Evolutionary conservation across 2,113 vertebrate genomes (phyloP).

Genomic region (Sphyrna mokarran): DNA sequence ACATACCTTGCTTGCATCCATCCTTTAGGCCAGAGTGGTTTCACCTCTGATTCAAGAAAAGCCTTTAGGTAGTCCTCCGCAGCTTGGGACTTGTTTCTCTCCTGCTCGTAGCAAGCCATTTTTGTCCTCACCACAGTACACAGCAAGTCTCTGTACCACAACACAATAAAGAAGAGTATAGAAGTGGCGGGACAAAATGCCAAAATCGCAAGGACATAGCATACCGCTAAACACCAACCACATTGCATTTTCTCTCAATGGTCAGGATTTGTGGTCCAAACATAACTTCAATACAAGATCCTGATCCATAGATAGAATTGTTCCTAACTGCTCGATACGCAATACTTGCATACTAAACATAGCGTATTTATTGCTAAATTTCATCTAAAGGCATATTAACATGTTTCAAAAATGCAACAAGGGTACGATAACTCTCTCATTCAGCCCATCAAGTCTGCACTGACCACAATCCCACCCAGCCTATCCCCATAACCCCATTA

Average conservation of each 20-base stretch:
- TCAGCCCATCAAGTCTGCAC: no score
- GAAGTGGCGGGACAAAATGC: neutral
- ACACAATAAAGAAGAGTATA: slow-evolving; percentile 25
- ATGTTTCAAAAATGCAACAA: neutral
- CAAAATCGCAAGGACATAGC: slow-evolving; percentile 39
- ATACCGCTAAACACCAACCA: slow-evolving; percentile 39
- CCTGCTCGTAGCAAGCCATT: slow-evolving; percentile 64
- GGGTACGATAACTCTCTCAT: neutral
- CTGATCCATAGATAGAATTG: neutral
- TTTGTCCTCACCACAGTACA: slow-evolving; percentile 70
- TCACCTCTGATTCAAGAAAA: slow-evolving; percentile 78
- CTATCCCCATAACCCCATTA: no score
- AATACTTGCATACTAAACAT: neutral
- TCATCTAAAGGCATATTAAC: neutral
- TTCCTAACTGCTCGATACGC: no score
- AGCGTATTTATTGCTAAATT: neutral
- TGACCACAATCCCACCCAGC: no score
- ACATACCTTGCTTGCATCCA: slow-evolving; percentile 93
- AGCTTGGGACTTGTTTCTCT: slow-evolving; percentile 60
- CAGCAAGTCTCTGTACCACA: slow-evolving; percentile 67
- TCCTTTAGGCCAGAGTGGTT: slow-evolving; percentile 89
- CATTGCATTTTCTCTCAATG: slow-evolving; percentile 28
- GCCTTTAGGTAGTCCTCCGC: slow-evolving; percentile 80
- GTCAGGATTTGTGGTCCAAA: slow-evolving; percentile 39
- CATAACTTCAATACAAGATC: neutral